phyloP scores from a whole-genome alignment of 2,888 invertebrate species.

The Hetaerina titia region DNA sequence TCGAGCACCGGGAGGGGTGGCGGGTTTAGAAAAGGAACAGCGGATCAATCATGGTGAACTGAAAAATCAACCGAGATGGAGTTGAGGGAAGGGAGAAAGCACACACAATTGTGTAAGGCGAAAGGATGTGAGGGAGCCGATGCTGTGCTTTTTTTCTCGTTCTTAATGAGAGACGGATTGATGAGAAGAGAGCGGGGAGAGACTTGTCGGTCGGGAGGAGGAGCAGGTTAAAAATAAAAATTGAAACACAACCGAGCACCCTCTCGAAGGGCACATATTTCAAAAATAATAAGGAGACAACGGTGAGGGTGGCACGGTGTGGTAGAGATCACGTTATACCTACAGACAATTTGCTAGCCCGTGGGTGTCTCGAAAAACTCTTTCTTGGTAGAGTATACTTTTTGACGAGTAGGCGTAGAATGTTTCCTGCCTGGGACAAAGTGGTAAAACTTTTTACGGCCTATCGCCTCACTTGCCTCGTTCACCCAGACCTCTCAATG shows the following conservation, averaged over 20 bases:
- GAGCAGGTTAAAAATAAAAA: neutral
- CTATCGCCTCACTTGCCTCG: no score
- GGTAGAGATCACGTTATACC: no score
- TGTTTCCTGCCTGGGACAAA: no score
- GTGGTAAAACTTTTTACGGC: no score
- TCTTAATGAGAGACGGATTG: no score
- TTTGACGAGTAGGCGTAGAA: no score
- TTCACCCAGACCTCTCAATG: no score
- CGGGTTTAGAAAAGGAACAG: neutral
- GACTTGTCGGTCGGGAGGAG: neutral
- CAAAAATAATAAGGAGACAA: neutral
- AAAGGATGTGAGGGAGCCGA: neutral
- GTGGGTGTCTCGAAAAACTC: no score
- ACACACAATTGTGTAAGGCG: neutral
- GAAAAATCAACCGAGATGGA: neutral
- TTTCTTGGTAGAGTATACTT: no score
- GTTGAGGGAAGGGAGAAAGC: slow-evolving; percentile 27
- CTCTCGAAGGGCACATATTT: neutral
- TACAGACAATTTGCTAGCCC: no score
- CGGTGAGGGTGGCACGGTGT: neutral
- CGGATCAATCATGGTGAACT: neutral
- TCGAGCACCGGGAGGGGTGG: slow-evolving; percentile 3
- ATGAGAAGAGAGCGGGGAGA: neutral
- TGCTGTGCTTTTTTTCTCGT: neutral
- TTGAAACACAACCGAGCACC: neutral